Evolutionary conservation across 2,888 invertebrate genomes (phyloP), one percentile per base, ranked within the genome.

Genomic region (Iselma pallidipennis): DNA sequence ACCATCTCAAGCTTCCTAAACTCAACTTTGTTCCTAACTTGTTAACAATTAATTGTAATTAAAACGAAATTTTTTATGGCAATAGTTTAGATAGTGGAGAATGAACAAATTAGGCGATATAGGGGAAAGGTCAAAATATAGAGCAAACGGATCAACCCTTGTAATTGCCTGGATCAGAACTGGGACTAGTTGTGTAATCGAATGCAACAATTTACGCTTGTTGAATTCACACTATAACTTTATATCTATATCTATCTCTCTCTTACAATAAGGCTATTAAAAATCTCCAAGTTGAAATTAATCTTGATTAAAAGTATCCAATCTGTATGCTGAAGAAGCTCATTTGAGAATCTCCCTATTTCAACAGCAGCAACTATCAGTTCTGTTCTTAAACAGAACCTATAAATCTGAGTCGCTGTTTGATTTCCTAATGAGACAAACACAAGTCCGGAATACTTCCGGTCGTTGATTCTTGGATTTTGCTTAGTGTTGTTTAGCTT

Each of bases 351-450:
- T 45, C 45, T 45, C 19, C 6, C 21, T 12, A 45, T 49, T 37
- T 42, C 48, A 52, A 14, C 60, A 52, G 45, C 54, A 33, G 33
- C 25, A 55, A 25, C 65, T 61, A 65, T 64, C 65, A 68, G 71
- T 72, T 5, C 68, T 71, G 67, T 72, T 72, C 69, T 75, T 72
- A 72, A 45, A 71, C 73, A 70, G 66, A 62, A 71, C 67, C 72
- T 68, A 76, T 77, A 76, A 76, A 77, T 76, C 72, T 69, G 71
- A 71, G 66, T 70, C 73, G 75, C 72, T 77, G 76, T 78, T 77
- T 77, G 78, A 77, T 76, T 78, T 75, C 74, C 71, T 77, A 78
- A 78, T 78, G 77, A 78, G 76, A 77, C 77, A 76, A 76, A 76
- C 73, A 76, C 70, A 71, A 45, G 71, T 64, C 73, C 66, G 72